Conservation (phyloP, 1,140 invertebrate genomes). For the Homalodisca vitripennis region DNA sequence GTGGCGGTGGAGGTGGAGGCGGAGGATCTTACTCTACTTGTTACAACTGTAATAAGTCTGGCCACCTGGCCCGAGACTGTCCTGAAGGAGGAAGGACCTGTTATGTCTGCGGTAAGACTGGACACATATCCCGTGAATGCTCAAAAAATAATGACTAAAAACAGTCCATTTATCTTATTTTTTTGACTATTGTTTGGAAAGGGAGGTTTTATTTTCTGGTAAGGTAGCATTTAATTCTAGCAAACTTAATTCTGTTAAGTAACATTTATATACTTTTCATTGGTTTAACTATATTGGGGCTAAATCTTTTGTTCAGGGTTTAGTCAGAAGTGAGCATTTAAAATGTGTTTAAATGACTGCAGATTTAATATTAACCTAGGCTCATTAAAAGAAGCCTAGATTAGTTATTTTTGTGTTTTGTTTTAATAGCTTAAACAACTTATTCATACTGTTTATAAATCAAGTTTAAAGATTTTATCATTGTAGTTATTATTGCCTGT, state of each 20-base stretch:
- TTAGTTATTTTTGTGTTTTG: no score
- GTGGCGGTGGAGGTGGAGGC: slow-evolving; percentile 21
- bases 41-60: slow-evolving; percentile 87
- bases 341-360: no score
- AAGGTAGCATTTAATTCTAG: background rate
- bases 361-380: no score
- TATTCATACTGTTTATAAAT: no score
- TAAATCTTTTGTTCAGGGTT: background rate
- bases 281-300: background rate
- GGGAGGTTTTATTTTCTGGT: slow-evolving; percentile 6
- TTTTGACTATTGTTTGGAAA: slow-evolving; percentile 9
- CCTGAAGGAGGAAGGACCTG: slow-evolving; percentile 78
- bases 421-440: no score
- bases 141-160: slow-evolving; percentile 47
- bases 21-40: slow-evolving; percentile 58
- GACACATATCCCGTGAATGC: slow-evolving; percentile 89
- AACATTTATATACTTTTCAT: background rate
- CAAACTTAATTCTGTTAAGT: background rate
- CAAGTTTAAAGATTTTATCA: no score
- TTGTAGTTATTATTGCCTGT: no score
- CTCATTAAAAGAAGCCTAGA: no score
- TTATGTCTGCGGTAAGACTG: slow-evolving; percentile 85
- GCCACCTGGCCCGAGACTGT: slow-evolving; percentile 88
- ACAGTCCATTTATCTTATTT: background rate
- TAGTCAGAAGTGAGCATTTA: background rate